Evolutionary conservation across 2,888 invertebrate species (phyloP), one percentile per base, ranked within the genome.

Genomic region (Cataglyphis albicans): DNA sequence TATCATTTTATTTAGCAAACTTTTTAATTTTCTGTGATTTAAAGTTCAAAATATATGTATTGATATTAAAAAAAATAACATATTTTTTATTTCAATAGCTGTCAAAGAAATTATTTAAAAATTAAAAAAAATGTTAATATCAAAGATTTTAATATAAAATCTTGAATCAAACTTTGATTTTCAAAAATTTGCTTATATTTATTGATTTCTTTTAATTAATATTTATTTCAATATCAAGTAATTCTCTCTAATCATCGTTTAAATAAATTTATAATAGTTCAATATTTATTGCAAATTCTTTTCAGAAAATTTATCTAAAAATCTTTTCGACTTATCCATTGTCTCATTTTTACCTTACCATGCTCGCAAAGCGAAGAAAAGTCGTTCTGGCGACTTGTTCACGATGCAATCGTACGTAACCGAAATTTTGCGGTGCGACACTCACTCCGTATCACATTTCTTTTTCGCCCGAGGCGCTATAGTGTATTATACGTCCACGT

Each of bases 401-500:
- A 52, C 73, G 78, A 88, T 82, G 84, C 88, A 85, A 86, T 87
- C 83, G 84, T 88, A 84, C 84, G 88, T 86, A 91, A 89, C 88
- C 90, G 86, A 90, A 89, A 90, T 91, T 92, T 89, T 91, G 91
- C 86, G 89, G 87, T 87, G 89, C 78, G 89, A 90, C 90, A 87
- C 86, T 88, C 86, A 80, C 82, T 90, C 90, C 91, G 87, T 92
- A 91, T 92, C 92, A 91, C 92, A 91, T 93, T 94, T 94, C 94
- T 92, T 91, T 90, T 86, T 87, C 87, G 92, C 93, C 91, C 83
- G 85, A 87, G 94, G 92, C 90, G 87, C 84, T 90, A 92, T 93
- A 91, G 93, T 91, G 90, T 94, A 94, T 93, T 94, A 94, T 93
- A 93, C 92, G 93, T 93, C 91, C 93, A 92, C 92, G 91, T 92